A percentile compares a stretch with the other conserved stretches of the same genome.
Evolutionary conservation across 2,113 vertebrate species (phyloP).

Genomic region (Corythornis madagascariensis): DNA sequence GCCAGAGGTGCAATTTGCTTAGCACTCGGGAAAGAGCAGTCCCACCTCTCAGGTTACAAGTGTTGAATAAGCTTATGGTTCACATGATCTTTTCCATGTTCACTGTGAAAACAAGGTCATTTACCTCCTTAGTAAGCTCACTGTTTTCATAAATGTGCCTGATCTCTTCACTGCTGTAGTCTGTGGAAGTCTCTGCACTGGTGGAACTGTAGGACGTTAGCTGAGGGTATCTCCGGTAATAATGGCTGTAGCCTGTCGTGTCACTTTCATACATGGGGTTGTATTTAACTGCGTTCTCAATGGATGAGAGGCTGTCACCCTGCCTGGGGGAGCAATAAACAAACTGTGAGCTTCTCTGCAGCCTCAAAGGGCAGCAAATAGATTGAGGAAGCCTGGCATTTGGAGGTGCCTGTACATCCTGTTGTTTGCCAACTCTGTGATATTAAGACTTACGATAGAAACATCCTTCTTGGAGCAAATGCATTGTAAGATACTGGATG

Average conservation of each 20-base stretch:
- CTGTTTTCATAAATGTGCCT: conserved; percentile 92
- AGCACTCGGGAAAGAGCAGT: background rate
- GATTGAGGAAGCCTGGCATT: background rate
- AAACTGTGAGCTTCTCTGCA: conserved; percentile 19
- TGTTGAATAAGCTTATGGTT: background rate
- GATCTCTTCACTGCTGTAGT: conserved; percentile 94
- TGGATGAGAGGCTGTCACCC: conserved; percentile 83
- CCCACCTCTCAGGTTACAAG: background rate
- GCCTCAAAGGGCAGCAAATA: background rate
- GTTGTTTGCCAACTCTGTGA: background rate
- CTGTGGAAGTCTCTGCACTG: conserved; percentile 85
- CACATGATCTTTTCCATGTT: background rate
- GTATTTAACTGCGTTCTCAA: conserved; percentile 91
- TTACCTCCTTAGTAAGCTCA: conserved; percentile 91
- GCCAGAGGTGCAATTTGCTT: background rate
- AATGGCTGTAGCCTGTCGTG: conserved; percentile 82
- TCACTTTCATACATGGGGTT: conserved; percentile 91
- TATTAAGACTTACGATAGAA: background rate
- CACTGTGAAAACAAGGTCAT: background rate
- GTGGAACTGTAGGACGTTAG: conserved; percentile 81
- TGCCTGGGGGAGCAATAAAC: conserved; percentile 72
- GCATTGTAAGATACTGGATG: background rate
- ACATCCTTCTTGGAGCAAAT: background rate
- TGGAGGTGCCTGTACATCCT: background rate
- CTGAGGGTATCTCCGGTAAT: conserved; percentile 83